Percentiles rank a stretch among this genome's conserved stretches.
Conservation (phyloP, 2,888 invertebrate genomes). For the Sarcophaga subvicina region DNA sequence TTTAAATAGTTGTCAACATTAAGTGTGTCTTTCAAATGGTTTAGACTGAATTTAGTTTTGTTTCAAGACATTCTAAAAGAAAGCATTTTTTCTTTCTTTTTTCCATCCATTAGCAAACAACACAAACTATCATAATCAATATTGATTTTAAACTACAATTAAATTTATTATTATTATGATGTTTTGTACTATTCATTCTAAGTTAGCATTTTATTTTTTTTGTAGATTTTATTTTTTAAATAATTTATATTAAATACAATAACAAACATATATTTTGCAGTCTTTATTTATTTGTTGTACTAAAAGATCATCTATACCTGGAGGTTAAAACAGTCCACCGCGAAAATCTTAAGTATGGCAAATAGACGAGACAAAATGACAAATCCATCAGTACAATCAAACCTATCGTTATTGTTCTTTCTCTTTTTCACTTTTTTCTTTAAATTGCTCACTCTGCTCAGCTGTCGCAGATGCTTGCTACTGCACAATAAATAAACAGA, state of each 20-base stretch:
- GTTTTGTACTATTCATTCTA: slow-evolving; percentile 48
- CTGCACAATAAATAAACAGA: too few relatives aligned
- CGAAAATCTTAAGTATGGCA: too few relatives aligned
- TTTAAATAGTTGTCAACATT: slow-evolving; percentile 26
- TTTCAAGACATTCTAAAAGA: slow-evolving; percentile 46
- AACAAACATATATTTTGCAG: slow-evolving; percentile 13
- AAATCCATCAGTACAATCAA: too few relatives aligned
- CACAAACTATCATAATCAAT: neutral
- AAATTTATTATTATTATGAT: slow-evolving; percentile 20
- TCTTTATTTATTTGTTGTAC: slow-evolving; percentile 13
- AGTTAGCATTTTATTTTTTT: slow-evolving; percentile 39
- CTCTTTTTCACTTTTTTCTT: too few relatives aligned
- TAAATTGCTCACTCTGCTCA: too few relatives aligned
- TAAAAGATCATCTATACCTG: neutral
- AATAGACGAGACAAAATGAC: too few relatives aligned
- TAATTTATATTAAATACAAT: slow-evolving; percentile 36
- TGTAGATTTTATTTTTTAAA: slow-evolving; percentile 34
- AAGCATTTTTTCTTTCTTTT: slow-evolving; percentile 46
- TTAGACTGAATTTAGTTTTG: slow-evolving; percentile 75
- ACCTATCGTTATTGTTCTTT: too few relatives aligned
- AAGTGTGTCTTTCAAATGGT: slow-evolving; percentile 13
- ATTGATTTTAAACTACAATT: slow-evolving; percentile 11
- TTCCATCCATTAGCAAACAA: slow-evolving; percentile 30
- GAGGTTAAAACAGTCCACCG: too few relatives aligned
- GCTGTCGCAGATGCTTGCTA: too few relatives aligned